A percentile compares a stretch with the other conserved stretches of the same genome.
These are phyloP conservation scores for Semnornis frantzii DNA, from an alignment of 2,113 vertebrate genomes.

Conservation along the genomic window DNA sequence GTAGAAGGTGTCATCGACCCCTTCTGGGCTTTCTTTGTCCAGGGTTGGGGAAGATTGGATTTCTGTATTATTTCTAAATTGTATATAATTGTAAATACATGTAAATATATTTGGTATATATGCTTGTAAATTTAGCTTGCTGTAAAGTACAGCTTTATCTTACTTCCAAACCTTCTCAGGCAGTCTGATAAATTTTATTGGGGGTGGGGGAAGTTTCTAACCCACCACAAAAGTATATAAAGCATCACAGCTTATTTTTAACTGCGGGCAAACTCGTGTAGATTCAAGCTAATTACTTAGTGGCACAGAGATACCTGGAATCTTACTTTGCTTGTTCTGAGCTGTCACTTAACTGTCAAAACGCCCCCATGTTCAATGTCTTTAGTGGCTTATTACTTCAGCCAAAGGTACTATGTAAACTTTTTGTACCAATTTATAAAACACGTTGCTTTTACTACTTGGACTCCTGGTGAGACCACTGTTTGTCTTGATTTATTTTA, in stretches of 20 bases:
- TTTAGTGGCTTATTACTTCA: background rate
- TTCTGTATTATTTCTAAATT: too few relatives aligned
- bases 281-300: slow-evolving; percentile 47
- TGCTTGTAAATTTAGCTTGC: too few relatives aligned
- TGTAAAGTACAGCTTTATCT: too few relatives aligned
- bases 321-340: background rate
- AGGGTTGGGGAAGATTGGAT: too few relatives aligned
- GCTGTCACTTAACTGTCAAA: background rate
- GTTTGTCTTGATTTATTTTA: background rate
- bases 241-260: slow-evolving; percentile 4
- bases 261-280: background rate
- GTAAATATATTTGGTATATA: too few relatives aligned
- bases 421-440: background rate
- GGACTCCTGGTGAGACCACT: background rate
- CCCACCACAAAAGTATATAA: background rate
- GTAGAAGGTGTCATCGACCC: too few relatives aligned
- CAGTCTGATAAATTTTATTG: too few relatives aligned
- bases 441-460: background rate
- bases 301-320: background rate
- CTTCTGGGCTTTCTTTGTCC: too few relatives aligned
- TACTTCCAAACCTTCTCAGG: too few relatives aligned
- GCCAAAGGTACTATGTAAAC: background rate
- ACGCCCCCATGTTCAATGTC: background rate
- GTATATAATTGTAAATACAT: too few relatives aligned
- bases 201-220: too few relatives aligned